Base-by-base conservation (phyloP, 2,888 invertebrate species). In the Hirtodrosophila alboralis region DNA sequence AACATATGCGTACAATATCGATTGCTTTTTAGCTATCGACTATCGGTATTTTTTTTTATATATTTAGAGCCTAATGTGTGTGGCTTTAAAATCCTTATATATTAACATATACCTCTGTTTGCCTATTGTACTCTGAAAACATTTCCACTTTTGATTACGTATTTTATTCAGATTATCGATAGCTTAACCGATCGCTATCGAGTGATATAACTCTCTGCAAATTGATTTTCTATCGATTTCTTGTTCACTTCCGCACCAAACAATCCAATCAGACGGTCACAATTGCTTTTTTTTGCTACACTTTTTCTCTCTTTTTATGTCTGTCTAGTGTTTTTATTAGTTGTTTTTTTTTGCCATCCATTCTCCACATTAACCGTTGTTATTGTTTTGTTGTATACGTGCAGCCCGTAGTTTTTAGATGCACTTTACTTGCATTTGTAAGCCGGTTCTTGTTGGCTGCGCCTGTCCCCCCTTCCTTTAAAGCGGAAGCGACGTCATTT, bases 401-500 rank as follows among this genome's bases (percentile, higher is more conserved):
- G 23, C 23, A 23, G 8, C 7, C 3, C 31, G n/a, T 27, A 44
- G 36, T 54, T 58, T 30, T 31, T 53, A 3, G 57, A 51, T 64
- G 57, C 53, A 65, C 63, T 74, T 65, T 58, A 43, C 53, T 52
- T 67, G 68, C 68, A 52, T 44, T 52, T 58, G 56, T 59, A 61
- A n/a, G 38, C 38, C 57, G 56, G 56, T 75, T 83, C 66, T 57
- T 74, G 65, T 61, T 70, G 59, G 65, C 48, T 72, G 71, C 65
- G 59, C 51, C 51, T 56, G 51, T 18, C 18, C 47, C 18, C 47
- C 28, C 28, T 52, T 31, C 21, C 27, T 5, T 16, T n/a, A 21
- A 52, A 83, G 76, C 83, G 83, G 83, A 83, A 86, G 74, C 84
- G 59, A 72, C 66, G 65, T 80, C 84, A 84, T 84, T 84, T 84